Evolutionary conservation across 2,888 invertebrate species (phyloP), one percentile per base, ranked within the genome.

Genomic region (Diloba caeruleocephala): DNA sequence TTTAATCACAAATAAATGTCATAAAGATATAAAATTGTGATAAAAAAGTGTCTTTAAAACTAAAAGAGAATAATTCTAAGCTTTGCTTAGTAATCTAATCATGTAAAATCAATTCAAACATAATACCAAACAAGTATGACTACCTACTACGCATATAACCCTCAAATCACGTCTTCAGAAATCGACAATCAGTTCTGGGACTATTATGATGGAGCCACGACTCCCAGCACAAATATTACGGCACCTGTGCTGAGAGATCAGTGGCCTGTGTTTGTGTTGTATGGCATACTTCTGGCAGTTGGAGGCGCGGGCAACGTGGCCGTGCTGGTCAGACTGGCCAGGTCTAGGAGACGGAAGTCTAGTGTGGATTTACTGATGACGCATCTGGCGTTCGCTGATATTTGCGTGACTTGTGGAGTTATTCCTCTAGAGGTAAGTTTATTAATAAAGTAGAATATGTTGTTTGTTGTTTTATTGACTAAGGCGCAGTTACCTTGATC

Each of bases 401-500:
- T 97, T 4, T 95, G 97, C 38, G 97, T 97, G 15, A 96, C 97
- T 0, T 97, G 97, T 77, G 94, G 97, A 38, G 96, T 96, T 88
- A 96, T 97, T 61, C 97, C 97, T 0, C 79, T 96, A 6, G 96
- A 96, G 94, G 95, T 95, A 76, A 92, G 89, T 50, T 26, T 2
- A n/a, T n/a, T n/a, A n/a, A n/a, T n/a, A n/a, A n/a, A n/a, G n/a
- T n/a, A n/a, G n/a, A n/a, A n/a, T n/a, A n/a, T n/a, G n/a, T n/a
- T n/a, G n/a, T n/a, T n/a, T n/a, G n/a, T n/a, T n/a, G n/a, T n/a
- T n/a, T n/a, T n/a, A n/a, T n/a, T n/a, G n/a, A n/a, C n/a, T n/a
- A n/a, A n/a, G n/a, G n/a, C n/a, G n/a, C n/a, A n/a, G n/a, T n/a
- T n/a, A n/a, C n/a, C n/a, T n/a, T n/a, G n/a, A n/a, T n/a, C n/a